These are phyloP conservation scores for Paralichthys olivaceus DNA, from an alignment of 2,113 vertebrate genomes.

Conservation along the genomic window DNA sequence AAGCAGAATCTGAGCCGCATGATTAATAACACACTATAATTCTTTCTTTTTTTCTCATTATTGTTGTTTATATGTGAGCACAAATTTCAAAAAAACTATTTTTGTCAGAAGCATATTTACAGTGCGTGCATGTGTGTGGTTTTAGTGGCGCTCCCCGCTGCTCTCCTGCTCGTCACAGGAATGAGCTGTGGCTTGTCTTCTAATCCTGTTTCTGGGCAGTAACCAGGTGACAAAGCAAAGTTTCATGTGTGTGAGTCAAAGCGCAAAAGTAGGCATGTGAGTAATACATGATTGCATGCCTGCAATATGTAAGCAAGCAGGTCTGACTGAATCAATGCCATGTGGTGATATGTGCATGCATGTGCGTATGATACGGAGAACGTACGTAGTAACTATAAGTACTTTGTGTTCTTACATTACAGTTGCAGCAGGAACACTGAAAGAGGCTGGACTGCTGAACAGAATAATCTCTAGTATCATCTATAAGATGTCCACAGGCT, in stretches of 20 bases:
- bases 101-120: neutral
- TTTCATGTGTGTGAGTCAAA: slow-evolving; percentile 34
- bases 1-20: neutral
- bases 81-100: neutral
- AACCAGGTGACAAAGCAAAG: slow-evolving; percentile 30
- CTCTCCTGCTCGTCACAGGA: slow-evolving; percentile 4
- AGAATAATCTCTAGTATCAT: neutral
- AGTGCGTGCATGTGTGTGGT: slow-evolving; percentile 5
- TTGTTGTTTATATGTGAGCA: neutral
- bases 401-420: neutral
- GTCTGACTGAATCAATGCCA: neutral
- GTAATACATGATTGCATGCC: neutral
- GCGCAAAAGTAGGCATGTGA: neutral
- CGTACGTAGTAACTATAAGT: too few species aligned
- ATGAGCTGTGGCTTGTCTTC: slow-evolving; percentile 18
- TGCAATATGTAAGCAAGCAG: slow-evolving; percentile 4
- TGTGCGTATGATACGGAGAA: too few species aligned
- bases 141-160: neutral
- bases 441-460: neutral
- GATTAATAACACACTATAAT: neutral
- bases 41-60: neutral
- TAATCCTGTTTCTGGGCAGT: slow-evolving; percentile 33
- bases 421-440: neutral
- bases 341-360: neutral
- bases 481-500: neutral